Percentiles rank a stretch among this genome's conserved stretches.
These are phyloP conservation scores for Sisyra terminalis DNA, from an alignment of 2,888 invertebrate genomes.

Conservation along the genomic window DNA sequence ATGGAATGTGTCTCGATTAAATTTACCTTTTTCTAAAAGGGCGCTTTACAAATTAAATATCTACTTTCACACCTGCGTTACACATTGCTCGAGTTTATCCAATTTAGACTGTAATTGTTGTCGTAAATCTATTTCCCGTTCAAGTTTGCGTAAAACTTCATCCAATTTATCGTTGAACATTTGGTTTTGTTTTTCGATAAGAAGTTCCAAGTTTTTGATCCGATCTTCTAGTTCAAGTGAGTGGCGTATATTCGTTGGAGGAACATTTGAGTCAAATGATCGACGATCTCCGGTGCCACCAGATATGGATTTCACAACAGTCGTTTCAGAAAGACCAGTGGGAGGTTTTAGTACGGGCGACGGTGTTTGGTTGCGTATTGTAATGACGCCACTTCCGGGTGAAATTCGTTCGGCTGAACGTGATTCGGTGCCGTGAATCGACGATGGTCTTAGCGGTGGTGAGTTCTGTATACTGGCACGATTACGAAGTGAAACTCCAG, in stretches of 20 bases:
- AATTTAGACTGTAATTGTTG: constrained; percentile 45
- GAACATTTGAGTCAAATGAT: neutral
- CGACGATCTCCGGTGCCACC: neutral
- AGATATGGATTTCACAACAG: constrained; percentile 4
- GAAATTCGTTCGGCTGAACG: constrained; percentile 10
- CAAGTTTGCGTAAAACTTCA: constrained; percentile 41
- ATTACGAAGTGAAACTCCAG: constrained; percentile 10
- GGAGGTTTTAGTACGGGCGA: constrained; percentile 11
- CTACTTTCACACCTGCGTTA: constrained; percentile 45
- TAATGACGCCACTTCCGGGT: constrained; percentile 7
- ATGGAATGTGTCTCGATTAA: too few species aligned
- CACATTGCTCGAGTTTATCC: constrained; percentile 52
- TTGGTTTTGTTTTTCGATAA: constrained; percentile 39
- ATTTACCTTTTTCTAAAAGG: too few species aligned
- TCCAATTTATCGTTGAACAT: constrained; percentile 43
- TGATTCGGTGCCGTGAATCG: constrained; percentile 14
- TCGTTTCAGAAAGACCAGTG: constrained; percentile 4
- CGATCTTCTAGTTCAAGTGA: constrained; percentile 25
- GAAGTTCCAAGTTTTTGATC: constrained; percentile 37
- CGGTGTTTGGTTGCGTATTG: constrained; percentile 8
- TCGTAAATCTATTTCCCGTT: constrained; percentile 45
- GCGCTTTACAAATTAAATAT: too few species aligned
- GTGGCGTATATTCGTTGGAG: neutral
- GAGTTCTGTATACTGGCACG: neutral
- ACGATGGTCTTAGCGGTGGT: constrained; percentile 12